These are phyloP conservation scores for Cottus gobio DNA, from an alignment of 2,113 vertebrate species.

Conservation along the genomic window DNA sequence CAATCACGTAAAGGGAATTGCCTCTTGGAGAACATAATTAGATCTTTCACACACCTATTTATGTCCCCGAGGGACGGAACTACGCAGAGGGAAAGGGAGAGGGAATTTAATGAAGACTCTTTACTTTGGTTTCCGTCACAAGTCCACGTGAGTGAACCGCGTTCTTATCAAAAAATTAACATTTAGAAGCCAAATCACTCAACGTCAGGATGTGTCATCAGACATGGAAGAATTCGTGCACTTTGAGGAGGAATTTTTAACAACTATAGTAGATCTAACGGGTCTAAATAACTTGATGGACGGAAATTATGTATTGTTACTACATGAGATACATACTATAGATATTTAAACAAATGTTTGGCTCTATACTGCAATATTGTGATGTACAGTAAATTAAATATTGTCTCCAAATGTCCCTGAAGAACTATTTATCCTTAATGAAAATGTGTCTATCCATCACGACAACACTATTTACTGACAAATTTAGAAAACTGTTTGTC, in stretches of 20 bases:
- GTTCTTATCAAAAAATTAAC: conserved; percentile 29
- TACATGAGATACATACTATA: background rate
- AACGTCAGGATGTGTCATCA: conserved; percentile 14
- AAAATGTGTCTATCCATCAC: background rate
- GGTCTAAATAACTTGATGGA: background rate
- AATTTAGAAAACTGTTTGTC: too few species aligned
- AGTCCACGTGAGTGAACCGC: conserved; percentile 26
- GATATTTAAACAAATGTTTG: background rate
- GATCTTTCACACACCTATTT: conserved; percentile 75
- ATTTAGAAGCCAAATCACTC: background rate
- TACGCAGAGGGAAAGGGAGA: conserved; percentile 51
- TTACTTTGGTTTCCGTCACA: conserved; percentile 41
- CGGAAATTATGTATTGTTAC: background rate
- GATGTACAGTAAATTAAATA: background rate
- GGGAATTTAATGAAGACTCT: conserved; percentile 52
- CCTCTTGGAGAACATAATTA: conserved; percentile 78
- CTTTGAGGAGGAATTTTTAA: background rate
- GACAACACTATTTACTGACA: background rate
- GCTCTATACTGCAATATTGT: background rate
- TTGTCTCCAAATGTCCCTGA: background rate
- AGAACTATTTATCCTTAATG: background rate
- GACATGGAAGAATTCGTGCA: background rate
- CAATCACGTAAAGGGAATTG: conserved; percentile 77
- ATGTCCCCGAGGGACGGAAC: conserved; percentile 58
- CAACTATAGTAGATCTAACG: background rate